Evolutionary conservation across 1,140 invertebrate genomes (phyloP).

Genomic region (Papilio glaucus): DNA sequence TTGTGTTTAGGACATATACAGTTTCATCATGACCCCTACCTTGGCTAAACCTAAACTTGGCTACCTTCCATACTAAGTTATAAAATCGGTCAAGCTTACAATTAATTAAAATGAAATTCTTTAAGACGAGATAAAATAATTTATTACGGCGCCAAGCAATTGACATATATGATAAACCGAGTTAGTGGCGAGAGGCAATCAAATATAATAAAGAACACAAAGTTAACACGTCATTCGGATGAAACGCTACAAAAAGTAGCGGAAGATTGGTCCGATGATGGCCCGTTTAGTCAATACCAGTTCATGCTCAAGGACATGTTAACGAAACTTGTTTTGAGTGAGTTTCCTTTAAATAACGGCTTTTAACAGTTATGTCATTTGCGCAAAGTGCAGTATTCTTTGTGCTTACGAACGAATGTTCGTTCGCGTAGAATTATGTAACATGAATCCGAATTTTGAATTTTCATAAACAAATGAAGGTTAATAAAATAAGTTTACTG

Average conservation of each 20-base stretch:
- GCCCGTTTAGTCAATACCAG: not conserved
- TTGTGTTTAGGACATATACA: no score
- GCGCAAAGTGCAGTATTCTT: not conserved
- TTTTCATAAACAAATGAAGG: no score
- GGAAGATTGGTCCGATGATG: conserved; percentile 8
- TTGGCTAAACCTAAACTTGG: no score
- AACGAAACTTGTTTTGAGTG: conserved; percentile 4
- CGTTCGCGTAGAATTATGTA: not conserved
- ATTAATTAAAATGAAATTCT: not conserved
- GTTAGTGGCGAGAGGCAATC: not conserved
- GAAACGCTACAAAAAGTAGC: not conserved
- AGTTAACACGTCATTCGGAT: not conserved
- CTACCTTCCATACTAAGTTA: no score
- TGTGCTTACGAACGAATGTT: not conserved
- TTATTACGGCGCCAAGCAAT: conserved; percentile 8
- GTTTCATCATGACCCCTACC: no score
- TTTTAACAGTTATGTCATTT: conserved; percentile 27
- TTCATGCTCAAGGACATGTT: conserved; percentile 29
- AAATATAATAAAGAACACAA: not conserved
- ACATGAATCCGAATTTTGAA: not conserved
- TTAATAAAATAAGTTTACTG: no score
- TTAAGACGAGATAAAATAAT: conserved; percentile 8
- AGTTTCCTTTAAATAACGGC: conserved; percentile 29
- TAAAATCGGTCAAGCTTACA: not conserved
- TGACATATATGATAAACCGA: not conserved